A percentile compares a stretch with the other conserved stretches of the same genome.
phyloP scores from a whole-genome alignment of 2,888 invertebrate species.

The Ryuthela nishihirai region DNA sequence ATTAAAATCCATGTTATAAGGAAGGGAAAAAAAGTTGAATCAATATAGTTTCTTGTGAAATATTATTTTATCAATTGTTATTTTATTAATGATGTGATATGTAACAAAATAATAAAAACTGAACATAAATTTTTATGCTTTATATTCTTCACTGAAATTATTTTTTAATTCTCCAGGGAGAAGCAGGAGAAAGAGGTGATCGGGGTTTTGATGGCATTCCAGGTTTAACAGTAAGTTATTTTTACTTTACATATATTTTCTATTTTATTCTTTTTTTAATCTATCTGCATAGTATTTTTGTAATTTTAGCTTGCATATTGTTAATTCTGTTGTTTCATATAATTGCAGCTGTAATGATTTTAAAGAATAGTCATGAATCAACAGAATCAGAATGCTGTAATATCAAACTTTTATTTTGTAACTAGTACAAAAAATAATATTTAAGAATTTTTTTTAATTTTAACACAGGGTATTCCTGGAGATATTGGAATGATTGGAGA shows the following conservation, averaged over 20 bases:
- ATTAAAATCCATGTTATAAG: too few species aligned
- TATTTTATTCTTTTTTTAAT: too few species aligned
- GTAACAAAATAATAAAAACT: too few species aligned
- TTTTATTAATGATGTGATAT: not conserved
- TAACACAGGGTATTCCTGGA: constrained; percentile 37
- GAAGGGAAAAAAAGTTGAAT: too few species aligned
- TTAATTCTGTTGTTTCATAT: too few species aligned
- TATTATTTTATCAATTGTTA: not conserved
- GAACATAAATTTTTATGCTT: constrained; percentile 69
- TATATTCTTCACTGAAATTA: constrained; percentile 68
- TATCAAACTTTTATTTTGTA: too few species aligned
- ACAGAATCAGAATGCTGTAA: too few species aligned
- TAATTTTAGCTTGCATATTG: too few species aligned
- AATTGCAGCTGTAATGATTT: too few species aligned
- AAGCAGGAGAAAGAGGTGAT: constrained; percentile 54
- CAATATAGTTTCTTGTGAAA: not conserved
- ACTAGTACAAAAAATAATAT: constrained; percentile 1
- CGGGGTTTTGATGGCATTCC: constrained; percentile 39
- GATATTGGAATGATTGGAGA: constrained; percentile 43
- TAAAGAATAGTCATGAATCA: too few species aligned
- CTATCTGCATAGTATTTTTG: too few species aligned
- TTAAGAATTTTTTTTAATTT: not conserved
- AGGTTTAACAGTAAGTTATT: constrained; percentile 27
- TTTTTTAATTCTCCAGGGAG: constrained; percentile 49
- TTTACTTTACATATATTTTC: too few species aligned